Base-by-base conservation (phyloP, 2,797 vertebrate species). In the Onychomys leucogaster region DNA sequence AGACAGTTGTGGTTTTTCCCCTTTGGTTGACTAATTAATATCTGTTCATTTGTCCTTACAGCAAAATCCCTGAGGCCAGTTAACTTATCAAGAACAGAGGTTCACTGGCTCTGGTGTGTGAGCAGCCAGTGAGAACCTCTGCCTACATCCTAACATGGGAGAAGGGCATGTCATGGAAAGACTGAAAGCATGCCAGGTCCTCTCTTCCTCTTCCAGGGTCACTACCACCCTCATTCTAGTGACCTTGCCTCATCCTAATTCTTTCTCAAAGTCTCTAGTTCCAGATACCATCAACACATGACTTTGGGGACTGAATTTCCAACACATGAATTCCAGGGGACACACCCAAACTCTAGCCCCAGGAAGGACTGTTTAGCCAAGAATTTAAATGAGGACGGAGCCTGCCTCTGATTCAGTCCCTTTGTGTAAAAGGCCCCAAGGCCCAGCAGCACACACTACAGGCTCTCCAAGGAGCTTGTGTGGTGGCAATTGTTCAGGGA, bases 341-440 rank as follows among this genome's bases (percentile, higher is more conserved):
- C 34, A 75, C 32, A 75, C 77, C 77, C 10, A 41, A 63, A 73
- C 67, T n/a, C 19, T 63, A 49, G 41, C 55, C 67, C 69, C 21
- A 91, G 73, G 80, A 90, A 94, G 75, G 46, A 71, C 61, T 34
- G 43, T 10, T 63, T 55, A 80, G 71, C 27, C 69, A 73, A 82
- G 82, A 95, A 80, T 89, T 91, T 90, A 88, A 90, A 61, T 86
- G 17, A 92, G 37, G 37, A 57, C 37, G 46, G 71, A 95, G 43
- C 11, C 16, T 65, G 32, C 61, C 43, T 96, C 86, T 71, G 43
- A 94, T 85, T 12, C 2, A 11, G 41, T 37, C 37, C 25, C 52
- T n/a, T 94, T 41, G 9, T 0, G 76, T 73, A 46, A 94, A 94
- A 90, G 55, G 34, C 71, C 16, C 41, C 0, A 34, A 83, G 81